Conservation (phyloP, 2,888 invertebrate genomes). For the Busseola fusca region DNA sequence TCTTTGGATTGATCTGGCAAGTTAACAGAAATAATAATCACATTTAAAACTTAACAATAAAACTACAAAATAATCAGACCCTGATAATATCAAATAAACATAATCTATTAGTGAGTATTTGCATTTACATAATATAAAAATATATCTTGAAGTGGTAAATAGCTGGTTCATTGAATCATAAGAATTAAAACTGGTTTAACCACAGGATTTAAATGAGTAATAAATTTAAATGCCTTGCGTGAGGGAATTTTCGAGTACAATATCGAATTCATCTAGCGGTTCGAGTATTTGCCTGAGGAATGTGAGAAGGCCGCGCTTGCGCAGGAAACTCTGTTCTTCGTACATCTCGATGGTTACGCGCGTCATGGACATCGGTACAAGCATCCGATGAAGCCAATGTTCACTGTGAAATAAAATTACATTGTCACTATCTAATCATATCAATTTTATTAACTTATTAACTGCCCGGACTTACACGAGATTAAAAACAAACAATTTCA, state of each 20-base stretch:
- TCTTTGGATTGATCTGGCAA: constrained; percentile 85
- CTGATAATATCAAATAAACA: constrained; percentile 76
- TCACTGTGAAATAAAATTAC: constrained; percentile 89
- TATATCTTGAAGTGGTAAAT: constrained; percentile 43
- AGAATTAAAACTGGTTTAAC: constrained; percentile 44
- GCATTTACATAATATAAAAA: constrained; percentile 52
- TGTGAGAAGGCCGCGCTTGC: constrained; percentile 95
- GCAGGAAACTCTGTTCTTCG: constrained; percentile 98
- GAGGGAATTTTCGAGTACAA: constrained; percentile 95
- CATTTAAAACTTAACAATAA: constrained; percentile 76
- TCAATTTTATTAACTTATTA: background rate
- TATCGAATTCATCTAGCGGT: constrained; percentile 96
- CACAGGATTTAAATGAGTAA: constrained; percentile 23
- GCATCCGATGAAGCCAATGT: constrained; percentile 96
- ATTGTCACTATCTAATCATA: background rate
- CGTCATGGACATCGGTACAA: constrained; percentile 96
- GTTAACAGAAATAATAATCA: constrained; percentile 72
- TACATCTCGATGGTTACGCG: constrained; percentile 98
- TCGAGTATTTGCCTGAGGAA: constrained; percentile 97
- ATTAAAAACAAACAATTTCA: background rate
- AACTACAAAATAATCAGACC: constrained; percentile 73
- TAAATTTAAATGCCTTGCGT: constrained; percentile 88
- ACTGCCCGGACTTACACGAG: background rate
- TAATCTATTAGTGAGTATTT: constrained; percentile 67
- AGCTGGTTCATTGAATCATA: constrained; percentile 37